Percentiles rank a stretch among this genome's conserved stretches.
Evolutionary conservation across 2,797 vertebrate genomes (phyloP).

Genomic region (Dicrostonyx torquatus): DNA sequence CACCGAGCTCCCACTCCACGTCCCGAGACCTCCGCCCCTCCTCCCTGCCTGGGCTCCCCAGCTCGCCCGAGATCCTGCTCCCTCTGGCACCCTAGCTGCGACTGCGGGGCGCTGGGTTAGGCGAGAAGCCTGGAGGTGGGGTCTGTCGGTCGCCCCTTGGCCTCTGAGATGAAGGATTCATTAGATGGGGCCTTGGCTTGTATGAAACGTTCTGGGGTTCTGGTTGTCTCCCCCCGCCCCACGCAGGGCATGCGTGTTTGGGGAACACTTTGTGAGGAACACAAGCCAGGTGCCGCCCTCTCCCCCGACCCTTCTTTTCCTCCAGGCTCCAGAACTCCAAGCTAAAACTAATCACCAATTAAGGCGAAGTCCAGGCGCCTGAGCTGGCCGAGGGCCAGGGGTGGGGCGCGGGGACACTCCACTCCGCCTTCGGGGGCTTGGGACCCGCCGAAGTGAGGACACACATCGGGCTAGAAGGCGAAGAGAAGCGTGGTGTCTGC

Average conservation of each 20-base stretch:
- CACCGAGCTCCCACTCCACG: slow-evolving; percentile 52
- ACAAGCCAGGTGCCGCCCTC: slow-evolving; percentile 61
- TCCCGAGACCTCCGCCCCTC: slow-evolving; percentile 61
- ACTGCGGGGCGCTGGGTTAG: neutral
- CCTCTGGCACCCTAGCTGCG: neutral
- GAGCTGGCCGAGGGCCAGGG: slow-evolving; percentile 72
- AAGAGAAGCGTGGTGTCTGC: slow-evolving; percentile 31
- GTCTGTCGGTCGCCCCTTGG: neutral
- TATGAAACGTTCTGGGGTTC: neutral
- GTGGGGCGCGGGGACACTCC: slow-evolving; percentile 67
- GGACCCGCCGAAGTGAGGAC: slow-evolving; percentile 17
- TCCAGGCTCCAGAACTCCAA: slow-evolving; percentile 65
- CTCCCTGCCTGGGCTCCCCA: slow-evolving; percentile 46
- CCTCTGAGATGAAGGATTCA: neutral
- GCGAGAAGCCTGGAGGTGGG: neutral
- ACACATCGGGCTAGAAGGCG: neutral
- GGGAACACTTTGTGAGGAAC: slow-evolving; percentile 45
- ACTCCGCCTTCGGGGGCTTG: slow-evolving; percentile 44
- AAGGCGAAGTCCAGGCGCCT: slow-evolving; percentile 76
- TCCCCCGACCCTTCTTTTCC: slow-evolving; percentile 64
- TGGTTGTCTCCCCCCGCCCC: neutral
- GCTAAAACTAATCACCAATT: slow-evolving; percentile 79
- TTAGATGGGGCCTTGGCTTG: slow-evolving; percentile 5
- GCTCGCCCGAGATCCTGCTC: neutral
- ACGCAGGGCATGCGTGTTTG: neutral